phyloP scores from a whole-genome alignment of 2,113 vertebrate genomes.

The Phalacrocorax aristotelis region DNA sequence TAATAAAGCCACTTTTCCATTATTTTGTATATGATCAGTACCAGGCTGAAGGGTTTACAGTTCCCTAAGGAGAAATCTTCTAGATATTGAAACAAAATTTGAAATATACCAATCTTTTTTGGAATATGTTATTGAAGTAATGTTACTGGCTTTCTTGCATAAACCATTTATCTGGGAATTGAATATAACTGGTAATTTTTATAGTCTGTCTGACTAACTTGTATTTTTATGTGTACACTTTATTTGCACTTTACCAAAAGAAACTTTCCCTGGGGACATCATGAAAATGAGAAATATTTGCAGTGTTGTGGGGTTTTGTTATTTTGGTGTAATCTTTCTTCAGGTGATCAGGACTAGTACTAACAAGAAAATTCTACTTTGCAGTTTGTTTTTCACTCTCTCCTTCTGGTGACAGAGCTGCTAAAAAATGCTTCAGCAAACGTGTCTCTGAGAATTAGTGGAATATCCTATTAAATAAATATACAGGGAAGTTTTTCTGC shows the following conservation, averaged over 20 bases:
- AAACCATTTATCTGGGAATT: neutral
- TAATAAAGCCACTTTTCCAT: neutral
- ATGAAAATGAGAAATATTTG: neutral
- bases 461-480: neutral
- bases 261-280: neutral
- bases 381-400: neutral
- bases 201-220: neutral
- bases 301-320: rapidly evolving
- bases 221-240: neutral
- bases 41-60: neutral
- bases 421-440: neutral
- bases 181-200: neutral
- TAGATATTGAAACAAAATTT: neutral
- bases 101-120: neutral
- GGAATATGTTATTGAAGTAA: neutral
- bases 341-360: neutral
- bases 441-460: neutral
- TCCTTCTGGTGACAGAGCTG: neutral
- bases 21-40: neutral
- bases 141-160: neutral
- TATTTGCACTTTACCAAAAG: neutral
- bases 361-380: neutral
- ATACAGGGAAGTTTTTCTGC: neutral
- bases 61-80: neutral
- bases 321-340: neutral